Evolutionary conservation across 2,113 vertebrate genomes (phyloP).

Genomic region (Catharus bicknelli): DNA sequence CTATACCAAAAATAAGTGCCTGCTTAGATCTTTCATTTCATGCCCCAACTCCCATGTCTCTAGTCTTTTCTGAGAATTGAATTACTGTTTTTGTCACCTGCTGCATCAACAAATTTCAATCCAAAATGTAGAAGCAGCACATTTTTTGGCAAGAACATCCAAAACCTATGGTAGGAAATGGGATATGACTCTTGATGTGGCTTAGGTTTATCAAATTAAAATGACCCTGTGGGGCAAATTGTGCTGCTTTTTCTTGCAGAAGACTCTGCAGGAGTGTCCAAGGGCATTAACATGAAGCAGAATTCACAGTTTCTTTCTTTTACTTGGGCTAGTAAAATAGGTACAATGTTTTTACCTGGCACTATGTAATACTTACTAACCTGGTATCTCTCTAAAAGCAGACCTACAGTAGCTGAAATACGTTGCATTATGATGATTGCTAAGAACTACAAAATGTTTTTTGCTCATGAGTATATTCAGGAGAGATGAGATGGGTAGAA

Average conservation of each 20-base stretch:
- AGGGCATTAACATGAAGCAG: neutral
- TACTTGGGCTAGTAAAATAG: neutral
- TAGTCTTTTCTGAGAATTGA: slow-evolving; percentile 23
- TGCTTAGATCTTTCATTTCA: neutral
- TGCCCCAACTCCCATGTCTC: neutral
- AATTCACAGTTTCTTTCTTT: neutral
- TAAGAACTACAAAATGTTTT: neutral
- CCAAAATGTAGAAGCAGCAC: slow-evolving; percentile 38
- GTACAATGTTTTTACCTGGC: neutral
- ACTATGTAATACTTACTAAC: neutral
- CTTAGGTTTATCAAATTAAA: neutral
- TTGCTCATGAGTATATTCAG: neutral
- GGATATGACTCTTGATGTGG: neutral
- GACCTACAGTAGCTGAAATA: neutral
- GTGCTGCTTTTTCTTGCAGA: neutral
- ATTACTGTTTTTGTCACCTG: slow-evolving; percentile 55
- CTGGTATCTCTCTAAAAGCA: neutral
- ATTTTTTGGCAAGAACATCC: slow-evolving; percentile 29
- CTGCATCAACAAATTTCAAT: slow-evolving; percentile 52
- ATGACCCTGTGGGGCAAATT: neutral
- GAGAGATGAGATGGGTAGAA: neutral
- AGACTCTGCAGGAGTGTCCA: neutral
- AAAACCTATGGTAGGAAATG: neutral
- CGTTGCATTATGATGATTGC: neutral
- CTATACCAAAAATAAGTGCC: slow-evolving; percentile 30